Conservation (phyloP, 2,888 invertebrate species). For the Cerastoderma edule region DNA sequence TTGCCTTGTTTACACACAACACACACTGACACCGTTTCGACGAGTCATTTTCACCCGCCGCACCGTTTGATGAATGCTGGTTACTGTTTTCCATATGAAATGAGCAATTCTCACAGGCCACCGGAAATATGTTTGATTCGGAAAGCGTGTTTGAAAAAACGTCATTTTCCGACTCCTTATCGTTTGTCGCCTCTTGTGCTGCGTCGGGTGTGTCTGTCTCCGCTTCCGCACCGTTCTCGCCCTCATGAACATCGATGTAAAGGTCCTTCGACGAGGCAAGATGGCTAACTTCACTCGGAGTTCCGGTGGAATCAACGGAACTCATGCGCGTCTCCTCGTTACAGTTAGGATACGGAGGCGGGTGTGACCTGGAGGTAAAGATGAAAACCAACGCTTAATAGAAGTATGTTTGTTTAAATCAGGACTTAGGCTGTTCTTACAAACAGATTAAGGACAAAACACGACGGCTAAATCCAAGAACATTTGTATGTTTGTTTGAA, state of each 20-base stretch:
- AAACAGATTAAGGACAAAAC: no score
- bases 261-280: constrained; percentile 12
- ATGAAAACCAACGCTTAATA: no score
- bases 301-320: constrained; percentile 10
- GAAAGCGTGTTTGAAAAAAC: neutral
- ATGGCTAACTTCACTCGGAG: constrained; percentile 17
- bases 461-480: no score
- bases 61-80: constrained; percentile 2
- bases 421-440: no score
- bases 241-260: constrained; percentile 9
- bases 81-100: constrained; percentile 26
- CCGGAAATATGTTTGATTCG: constrained; percentile 12
- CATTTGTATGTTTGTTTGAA: no score
- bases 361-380: constrained; percentile 8
- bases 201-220: constrained; percentile 4
- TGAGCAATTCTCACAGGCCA: constrained; percentile 20
- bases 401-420: no score
- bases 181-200: neutral
- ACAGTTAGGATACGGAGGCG: constrained; percentile 10
- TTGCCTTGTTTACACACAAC: constrained; percentile 19
- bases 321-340: constrained; percentile 9
- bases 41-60: neutral
- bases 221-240: neutral
- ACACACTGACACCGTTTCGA: constrained; percentile 16
- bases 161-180: neutral